Base-by-base conservation (phyloP, 1,140 invertebrate genomes). In the Sminthurinus signatus region DNA sequence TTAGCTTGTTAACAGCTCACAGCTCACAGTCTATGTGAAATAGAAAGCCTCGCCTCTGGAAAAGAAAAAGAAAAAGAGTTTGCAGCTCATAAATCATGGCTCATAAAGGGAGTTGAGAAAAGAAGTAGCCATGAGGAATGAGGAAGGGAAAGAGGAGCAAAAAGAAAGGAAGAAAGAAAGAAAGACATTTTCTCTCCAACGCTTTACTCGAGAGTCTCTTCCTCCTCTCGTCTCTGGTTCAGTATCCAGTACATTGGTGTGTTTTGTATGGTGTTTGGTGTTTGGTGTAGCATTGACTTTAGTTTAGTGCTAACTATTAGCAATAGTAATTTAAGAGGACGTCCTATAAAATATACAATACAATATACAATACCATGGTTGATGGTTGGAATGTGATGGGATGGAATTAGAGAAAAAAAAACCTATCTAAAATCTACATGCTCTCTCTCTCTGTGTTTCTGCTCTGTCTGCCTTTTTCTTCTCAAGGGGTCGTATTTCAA, bases 111-210 rank as follows among this genome's bases (percentile, higher is more conserved):
- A 31, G 54, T n/a, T 36, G 58, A 65, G 64, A 65, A 65, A 65
- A 32, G 64, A 65, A 60, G 48, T 52, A 55, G 64, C 64, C 64
- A 65, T 44, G 64, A 54, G 64, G 64, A 66, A 66, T 57, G 59
- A 27, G 50, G 50, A 25, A 29, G 46, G 46, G 36, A 54, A 4
- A 19, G 23, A 54, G 46, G 46, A 48, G 5, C 8, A 12, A 19
- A 48, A 19, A 42, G 39, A 42, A n/a, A 42, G 39, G 39, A 42
- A 42, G 39, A 48, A n/a, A 8, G 44, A 8, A 25, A 48, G 44
- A 48, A 48, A 25, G 44, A 36, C 44, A 12, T 48, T n/a, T 48
- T 19, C 44, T 25, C 44, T n/a, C n/a, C n/a, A n/a, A n/a, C n/a
- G n/a, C n/a, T n/a, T n/a, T n/a, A n/a, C n/a, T n/a, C n/a, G n/a